Percentiles rank a stretch among this genome's conserved stretches.
Conservation (phyloP, 1,140 invertebrate species). For the Drosophila bocki region DNA sequence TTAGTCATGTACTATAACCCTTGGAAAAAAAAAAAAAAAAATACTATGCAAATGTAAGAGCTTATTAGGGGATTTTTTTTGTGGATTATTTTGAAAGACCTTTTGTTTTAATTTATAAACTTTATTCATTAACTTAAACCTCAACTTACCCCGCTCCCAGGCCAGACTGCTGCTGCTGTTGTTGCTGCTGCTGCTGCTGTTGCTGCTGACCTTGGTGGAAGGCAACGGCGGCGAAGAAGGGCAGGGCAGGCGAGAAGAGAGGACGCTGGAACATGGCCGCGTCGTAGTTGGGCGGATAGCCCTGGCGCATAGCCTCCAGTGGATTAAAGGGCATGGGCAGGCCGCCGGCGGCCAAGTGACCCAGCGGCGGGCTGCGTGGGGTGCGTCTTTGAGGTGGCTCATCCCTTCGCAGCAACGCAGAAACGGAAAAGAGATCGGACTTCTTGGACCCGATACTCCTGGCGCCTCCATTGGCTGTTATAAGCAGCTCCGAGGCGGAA, state of each 20-base stretch:
- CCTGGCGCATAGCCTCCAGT: conserved; percentile 85
- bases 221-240: conserved; percentile 82
- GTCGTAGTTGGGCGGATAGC: conserved; percentile 78
- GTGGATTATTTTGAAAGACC: not conserved
- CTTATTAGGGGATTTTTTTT: not conserved
- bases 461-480: conserved; percentile 66
- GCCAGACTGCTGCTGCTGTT: conserved; percentile 51
- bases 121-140: too few species aligned
- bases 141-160: conserved; percentile 59
- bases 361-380: conserved; percentile 80
- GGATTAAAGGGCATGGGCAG: conserved; percentile 84
- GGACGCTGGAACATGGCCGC: conserved; percentile 79
- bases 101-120: not conserved
- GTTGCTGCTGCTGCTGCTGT: conserved; percentile 52
- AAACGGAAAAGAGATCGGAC: conserved; percentile 92
- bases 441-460: conserved; percentile 85
- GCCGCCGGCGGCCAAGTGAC: conserved; percentile 49
- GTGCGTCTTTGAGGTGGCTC: conserved; percentile 86
- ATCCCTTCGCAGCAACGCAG: conserved; percentile 91
- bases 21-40: not conserved
- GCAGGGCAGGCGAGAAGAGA: conserved; percentile 81
- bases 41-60: not conserved
- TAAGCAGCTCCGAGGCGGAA: conserved; percentile 65
- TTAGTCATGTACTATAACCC: conserved; percentile 6
- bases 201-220: conserved; percentile 84